phyloP scores from a whole-genome alignment of 1,140 invertebrate genomes.

The Bombus polaris region DNA sequence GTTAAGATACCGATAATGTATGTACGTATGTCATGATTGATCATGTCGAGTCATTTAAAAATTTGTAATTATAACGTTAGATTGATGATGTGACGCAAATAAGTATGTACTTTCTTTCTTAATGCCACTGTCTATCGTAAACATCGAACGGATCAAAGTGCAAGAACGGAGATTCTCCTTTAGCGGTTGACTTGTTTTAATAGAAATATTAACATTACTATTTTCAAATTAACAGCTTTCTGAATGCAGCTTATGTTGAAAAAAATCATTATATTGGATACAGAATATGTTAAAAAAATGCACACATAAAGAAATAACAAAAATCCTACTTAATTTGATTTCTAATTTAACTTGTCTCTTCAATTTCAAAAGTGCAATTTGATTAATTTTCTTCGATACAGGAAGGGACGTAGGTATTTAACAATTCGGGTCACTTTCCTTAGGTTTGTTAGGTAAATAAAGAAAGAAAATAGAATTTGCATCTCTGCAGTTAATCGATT shows the following conservation, averaged over 20 bases:
- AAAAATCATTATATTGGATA: too few relatives aligned
- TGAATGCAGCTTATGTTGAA: background rate
- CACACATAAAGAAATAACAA: background rate
- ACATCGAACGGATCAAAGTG: background rate
- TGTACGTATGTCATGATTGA: background rate
- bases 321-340: background rate
- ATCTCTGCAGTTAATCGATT: background rate
- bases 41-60: background rate
- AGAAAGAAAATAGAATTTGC: background rate
- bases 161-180: background rate
- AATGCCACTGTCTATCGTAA: background rate
- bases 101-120: background rate
- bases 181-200: too few relatives aligned
- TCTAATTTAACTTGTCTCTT: background rate
- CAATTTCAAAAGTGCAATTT: background rate
- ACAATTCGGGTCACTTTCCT: background rate
- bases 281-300: background rate
- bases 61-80: background rate
- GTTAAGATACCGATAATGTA: background rate
- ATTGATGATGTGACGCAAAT: background rate
- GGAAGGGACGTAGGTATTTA: too few relatives aligned
- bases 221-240: background rate
- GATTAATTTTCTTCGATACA: background rate
- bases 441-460: background rate
- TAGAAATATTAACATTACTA: too few relatives aligned